A percentile compares a stretch with the other conserved stretches of the same genome.
phyloP scores from a whole-genome alignment of 2,888 invertebrate species.

The Crematogaster levior region DNA sequence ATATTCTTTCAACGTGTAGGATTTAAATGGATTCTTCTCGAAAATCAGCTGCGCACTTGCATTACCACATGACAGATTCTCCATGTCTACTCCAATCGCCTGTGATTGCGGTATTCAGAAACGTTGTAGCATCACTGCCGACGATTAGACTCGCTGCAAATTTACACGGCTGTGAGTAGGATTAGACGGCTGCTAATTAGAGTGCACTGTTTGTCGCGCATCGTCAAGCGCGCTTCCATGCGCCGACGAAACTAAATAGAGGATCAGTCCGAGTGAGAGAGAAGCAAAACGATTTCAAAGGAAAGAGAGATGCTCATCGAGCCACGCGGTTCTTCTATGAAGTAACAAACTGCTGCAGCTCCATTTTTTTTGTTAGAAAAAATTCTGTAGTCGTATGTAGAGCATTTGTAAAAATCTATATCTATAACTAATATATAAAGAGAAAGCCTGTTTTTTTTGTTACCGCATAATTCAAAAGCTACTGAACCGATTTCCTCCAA shows the following conservation, averaged over 20 bases:
- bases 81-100: conserved; percentile 16
- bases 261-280: conserved; percentile 51
- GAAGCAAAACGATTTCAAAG: conserved; percentile 18
- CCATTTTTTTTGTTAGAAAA: neutral
- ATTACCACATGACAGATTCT: neutral
- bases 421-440: too few species aligned
- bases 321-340: neutral
- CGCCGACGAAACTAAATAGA: conserved; percentile 75
- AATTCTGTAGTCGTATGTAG: neutral
- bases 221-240: conserved; percentile 73
- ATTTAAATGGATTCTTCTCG: neutral
- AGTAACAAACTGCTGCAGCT: neutral
- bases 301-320: conserved; percentile 8
- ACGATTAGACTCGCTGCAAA: conserved; percentile 77
- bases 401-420: neutral
- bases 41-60: neutral
- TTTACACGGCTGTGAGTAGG: conserved; percentile 73
- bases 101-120: conserved; percentile 36
- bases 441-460: too few species aligned
- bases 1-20: neutral
- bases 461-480: too few species aligned
- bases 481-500: too few species aligned
- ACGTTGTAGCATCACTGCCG: conserved; percentile 72
- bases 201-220: conserved; percentile 78
- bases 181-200: conserved; percentile 82